These are phyloP conservation scores for Phocoena sinus DNA, from an alignment of 2,113 vertebrate species.

Conservation along the genomic window DNA sequence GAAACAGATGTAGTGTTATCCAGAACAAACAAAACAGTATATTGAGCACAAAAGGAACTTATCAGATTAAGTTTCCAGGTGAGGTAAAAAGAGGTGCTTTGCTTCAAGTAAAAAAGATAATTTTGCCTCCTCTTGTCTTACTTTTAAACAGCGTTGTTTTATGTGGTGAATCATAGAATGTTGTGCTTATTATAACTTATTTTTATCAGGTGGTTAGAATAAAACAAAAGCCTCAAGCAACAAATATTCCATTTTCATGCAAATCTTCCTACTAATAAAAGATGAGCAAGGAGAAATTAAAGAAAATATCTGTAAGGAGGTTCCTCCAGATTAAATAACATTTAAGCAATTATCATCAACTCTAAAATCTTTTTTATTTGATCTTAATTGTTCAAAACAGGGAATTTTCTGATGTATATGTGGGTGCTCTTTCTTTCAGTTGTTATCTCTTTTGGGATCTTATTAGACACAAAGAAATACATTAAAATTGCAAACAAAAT, in stretches of 20 bases:
- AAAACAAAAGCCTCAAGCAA: conserved; percentile 58
- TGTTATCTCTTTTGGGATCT: conserved; percentile 10
- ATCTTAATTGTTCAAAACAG: conserved; percentile 34
- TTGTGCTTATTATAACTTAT: conserved; percentile 71
- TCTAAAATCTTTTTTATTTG: conserved; percentile 34
- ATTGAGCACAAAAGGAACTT: neutral
- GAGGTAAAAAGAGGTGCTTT: conserved; percentile 58
- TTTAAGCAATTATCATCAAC: conserved; percentile 47
- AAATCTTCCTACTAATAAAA: conserved; percentile 65
- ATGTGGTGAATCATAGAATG: conserved; percentile 59
- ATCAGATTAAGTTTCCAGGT: conserved; percentile 60
- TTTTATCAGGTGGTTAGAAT: conserved; percentile 59
- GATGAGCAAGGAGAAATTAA: conserved; percentile 39
- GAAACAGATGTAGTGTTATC: neutral
- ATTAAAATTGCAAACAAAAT: conserved; percentile 73
- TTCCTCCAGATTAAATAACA: conserved; percentile 45
- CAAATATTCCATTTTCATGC: conserved; percentile 61
- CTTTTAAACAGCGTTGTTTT: conserved; percentile 56
- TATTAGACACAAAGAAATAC: conserved; percentile 73
- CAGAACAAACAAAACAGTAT: conserved; percentile 38
- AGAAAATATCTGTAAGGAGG: neutral
- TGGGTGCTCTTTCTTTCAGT: conserved; percentile 16
- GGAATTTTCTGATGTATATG: neutral
- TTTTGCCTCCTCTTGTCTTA: conserved; percentile 10
- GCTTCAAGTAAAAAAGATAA: conserved; percentile 45